phyloP scores from a whole-genome alignment of 2,113 vertebrate genomes.

The Hassar affinis region DNA sequence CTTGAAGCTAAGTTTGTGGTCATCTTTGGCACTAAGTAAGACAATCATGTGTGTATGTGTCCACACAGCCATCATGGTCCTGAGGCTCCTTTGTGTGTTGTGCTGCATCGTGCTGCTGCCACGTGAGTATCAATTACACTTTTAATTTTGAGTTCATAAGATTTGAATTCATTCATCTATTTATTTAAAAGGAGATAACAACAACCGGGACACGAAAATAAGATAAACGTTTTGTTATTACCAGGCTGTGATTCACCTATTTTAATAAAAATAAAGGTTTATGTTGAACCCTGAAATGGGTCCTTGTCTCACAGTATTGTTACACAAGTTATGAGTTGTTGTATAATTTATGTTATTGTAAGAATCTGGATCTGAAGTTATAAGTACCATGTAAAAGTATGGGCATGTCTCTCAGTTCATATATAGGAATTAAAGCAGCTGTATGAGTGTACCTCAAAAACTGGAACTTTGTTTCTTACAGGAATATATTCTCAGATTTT shows the following conservation, averaged over 20 bases:
- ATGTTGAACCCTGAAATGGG: no score
- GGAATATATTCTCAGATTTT: no score
- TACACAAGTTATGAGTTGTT: no score
- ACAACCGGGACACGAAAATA: neutral
- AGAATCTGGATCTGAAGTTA: no score
- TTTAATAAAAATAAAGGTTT: neutral
- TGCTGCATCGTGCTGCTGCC: constrained; percentile 63
- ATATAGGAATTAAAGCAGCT: no score
- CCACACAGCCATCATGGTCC: constrained; percentile 60
- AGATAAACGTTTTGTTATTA: neutral
- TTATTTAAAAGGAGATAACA: neutral
- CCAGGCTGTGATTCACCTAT: neutral
- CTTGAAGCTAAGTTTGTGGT: neutral
- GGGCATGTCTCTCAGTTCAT: no score
- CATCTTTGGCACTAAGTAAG: neutral
- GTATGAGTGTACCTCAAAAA: no score
- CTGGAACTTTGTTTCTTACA: no score
- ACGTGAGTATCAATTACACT: constrained; percentile 56
- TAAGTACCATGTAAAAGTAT: no score
- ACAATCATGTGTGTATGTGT: neutral
- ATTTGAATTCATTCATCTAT: neutral
- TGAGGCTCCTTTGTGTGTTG: constrained; percentile 55
- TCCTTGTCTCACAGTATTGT: no score
- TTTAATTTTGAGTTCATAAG: neutral
- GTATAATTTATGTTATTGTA: no score